Evolutionary conservation across 2,888 invertebrate genomes (phyloP), one percentile per base, ranked within the genome.

Genomic region (Physocephala rufipes): DNA sequence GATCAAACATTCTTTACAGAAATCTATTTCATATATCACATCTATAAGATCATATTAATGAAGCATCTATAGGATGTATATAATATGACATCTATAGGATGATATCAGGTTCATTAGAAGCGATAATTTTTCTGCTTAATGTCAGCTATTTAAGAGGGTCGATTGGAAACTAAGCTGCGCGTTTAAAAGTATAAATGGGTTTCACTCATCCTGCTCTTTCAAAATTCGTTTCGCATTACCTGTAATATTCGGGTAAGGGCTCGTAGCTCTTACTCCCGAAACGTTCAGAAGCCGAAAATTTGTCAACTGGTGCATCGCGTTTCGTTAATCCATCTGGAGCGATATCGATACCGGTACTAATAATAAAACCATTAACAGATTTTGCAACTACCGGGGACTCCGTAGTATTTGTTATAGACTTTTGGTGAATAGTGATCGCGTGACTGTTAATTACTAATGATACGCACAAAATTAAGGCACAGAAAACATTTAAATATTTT

Each of bases 231-330:
- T n/a, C n/a, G n/a, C n/a, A n/a, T n/a, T n/a, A 81, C 81, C 81
- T 80, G 76, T 85, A 84, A 76, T 80, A 83, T 61, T 84, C 84
- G 64, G 82, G 79, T 9, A 82, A 81, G 0, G 83, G 82, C 75
- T 84, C 82, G 71, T 81, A 83, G 65, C 80, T 82, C 58, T 84
- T 84, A n/a, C n/a, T 12, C 76, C 79, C n/a, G 70, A 55, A 2
- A 71, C 53, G n/a, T 19, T 73, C 63, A 24, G 78, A 75, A 36
- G 78, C 72, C 1, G 77, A 69, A 19, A 78, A 72, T 73, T 81
- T 81, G 21, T 77, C 67, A 15, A 61, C 66, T 64, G 78, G 76
- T 21, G 77, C 66, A 67, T 76, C 75, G 7, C 80, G 73, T 67
- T 81, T 75, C 15, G 72, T 66, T 66, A 77, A 65, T 71, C 74